These are phyloP conservation scores for Tympanoctomys barrerae DNA, from an alignment of 2,797 vertebrate genomes.

Conservation along the genomic window DNA sequence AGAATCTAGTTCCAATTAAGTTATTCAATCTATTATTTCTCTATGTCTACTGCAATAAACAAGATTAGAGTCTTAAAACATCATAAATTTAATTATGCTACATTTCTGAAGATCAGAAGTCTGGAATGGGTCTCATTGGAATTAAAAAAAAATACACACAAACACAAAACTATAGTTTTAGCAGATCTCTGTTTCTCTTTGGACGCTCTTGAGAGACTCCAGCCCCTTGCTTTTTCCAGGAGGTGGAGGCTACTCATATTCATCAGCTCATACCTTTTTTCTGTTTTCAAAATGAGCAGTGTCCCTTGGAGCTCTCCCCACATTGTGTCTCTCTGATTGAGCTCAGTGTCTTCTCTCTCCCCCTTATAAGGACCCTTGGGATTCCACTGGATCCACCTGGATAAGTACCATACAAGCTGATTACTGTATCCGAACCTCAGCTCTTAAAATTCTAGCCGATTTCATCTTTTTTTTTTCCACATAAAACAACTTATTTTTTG, in stretches of 20 bases:
- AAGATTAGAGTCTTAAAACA: background rate
- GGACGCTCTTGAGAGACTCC: background rate
- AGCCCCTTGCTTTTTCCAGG: rapidly evolving
- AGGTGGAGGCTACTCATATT: background rate
- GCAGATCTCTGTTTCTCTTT: background rate
- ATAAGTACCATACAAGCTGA: background rate
- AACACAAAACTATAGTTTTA: background rate
- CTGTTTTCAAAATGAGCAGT: background rate
- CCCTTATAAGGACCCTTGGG: background rate
- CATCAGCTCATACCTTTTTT: rapidly evolving
- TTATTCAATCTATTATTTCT: background rate
- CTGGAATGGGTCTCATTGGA: background rate
- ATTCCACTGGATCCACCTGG: background rate
- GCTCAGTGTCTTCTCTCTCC: background rate
- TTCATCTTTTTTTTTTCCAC: background rate
- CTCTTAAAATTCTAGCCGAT: background rate
- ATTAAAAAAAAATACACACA: background rate
- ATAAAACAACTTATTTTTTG: background rate
- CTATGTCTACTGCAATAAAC: background rate
- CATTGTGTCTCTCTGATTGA: background rate
- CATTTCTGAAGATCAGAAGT: conserved; percentile 27
- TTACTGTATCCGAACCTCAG: background rate
- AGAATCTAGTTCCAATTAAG: background rate
- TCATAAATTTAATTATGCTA: background rate
- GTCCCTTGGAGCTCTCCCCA: rapidly evolving